Conservation (phyloP, 2,888 invertebrate species). For the Amphipyra tragopoginis region DNA sequence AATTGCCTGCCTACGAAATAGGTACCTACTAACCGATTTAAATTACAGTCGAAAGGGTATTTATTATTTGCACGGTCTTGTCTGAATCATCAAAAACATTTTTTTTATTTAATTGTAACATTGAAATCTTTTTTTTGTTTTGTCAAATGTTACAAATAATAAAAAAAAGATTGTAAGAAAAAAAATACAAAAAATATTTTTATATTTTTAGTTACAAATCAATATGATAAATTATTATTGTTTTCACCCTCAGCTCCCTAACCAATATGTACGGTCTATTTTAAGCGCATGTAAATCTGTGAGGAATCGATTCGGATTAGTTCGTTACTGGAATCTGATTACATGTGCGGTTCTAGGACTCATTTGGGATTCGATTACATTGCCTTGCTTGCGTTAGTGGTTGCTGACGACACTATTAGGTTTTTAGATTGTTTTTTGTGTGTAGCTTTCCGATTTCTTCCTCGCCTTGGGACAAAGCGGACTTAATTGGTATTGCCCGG, state of each 20-base stretch:
- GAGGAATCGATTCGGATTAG: slow-evolving; percentile 49
- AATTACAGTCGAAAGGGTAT: too few relatives aligned
- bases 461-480: background rate
- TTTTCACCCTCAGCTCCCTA: slow-evolving; percentile 1
- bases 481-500: background rate
- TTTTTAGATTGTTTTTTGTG: slow-evolving; percentile 6
- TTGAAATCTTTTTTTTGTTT: too few relatives aligned
- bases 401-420: slow-evolving; percentile 29
- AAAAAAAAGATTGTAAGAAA: too few relatives aligned
- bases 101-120: too few relatives aligned
- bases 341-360: slow-evolving; percentile 43
- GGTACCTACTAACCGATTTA: too few relatives aligned
- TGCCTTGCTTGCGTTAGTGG: slow-evolving; percentile 34
- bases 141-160: too few relatives aligned
- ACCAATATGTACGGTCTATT: too few relatives aligned
- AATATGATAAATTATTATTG: background rate
- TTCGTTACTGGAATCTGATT: slow-evolving; percentile 44
- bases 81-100: too few relatives aligned
- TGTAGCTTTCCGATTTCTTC: background rate
- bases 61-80: too few relatives aligned
- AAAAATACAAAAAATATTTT: too few relatives aligned
- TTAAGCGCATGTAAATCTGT: slow-evolving; percentile 50
- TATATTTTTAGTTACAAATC: too few relatives aligned
- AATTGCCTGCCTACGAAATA: too few relatives aligned
- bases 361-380: slow-evolving; percentile 51